phyloP scores from a whole-genome alignment of 2,797 vertebrate genomes.

The Yasuhikotakia modesta region DNA sequence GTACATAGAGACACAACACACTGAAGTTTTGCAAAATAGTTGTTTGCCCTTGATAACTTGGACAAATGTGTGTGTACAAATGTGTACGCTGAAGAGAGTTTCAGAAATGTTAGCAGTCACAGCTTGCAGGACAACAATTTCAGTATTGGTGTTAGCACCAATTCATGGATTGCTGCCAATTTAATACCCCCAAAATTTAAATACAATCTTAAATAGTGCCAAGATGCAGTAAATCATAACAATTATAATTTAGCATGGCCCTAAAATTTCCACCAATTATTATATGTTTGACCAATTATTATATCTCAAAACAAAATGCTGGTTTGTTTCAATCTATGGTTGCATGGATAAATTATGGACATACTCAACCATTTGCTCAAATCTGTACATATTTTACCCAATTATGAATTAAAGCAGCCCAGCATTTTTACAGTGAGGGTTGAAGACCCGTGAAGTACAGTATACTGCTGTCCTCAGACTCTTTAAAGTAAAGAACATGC shows the following conservation, averaged over 20 bases:
- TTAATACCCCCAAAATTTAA: conserved; percentile 27
- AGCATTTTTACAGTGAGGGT: neutral
- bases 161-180: conserved; percentile 38
- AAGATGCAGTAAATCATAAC: conserved; percentile 27
- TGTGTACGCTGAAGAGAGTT: conserved; percentile 28
- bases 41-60: conserved; percentile 29
- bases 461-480: too few species aligned
- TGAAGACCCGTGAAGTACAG: neutral
- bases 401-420: too few species aligned
- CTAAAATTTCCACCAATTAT: too few species aligned
- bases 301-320: too few species aligned
- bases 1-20: neutral
- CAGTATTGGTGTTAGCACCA: conserved; percentile 39
- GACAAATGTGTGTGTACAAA: neutral
- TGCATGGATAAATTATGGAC: neutral
- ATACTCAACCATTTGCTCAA: too few species aligned
- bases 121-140: conserved; percentile 45
- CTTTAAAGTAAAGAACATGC: neutral
- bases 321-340: neutral
- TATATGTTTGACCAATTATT: too few species aligned
- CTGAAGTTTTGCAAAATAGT: neutral
- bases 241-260: conserved; percentile 16
- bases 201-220: conserved; percentile 27
- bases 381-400: too few species aligned
- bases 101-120: conserved; percentile 39